Conservation (phyloP, 1,140 invertebrate genomes). For the Apis dorsata region DNA sequence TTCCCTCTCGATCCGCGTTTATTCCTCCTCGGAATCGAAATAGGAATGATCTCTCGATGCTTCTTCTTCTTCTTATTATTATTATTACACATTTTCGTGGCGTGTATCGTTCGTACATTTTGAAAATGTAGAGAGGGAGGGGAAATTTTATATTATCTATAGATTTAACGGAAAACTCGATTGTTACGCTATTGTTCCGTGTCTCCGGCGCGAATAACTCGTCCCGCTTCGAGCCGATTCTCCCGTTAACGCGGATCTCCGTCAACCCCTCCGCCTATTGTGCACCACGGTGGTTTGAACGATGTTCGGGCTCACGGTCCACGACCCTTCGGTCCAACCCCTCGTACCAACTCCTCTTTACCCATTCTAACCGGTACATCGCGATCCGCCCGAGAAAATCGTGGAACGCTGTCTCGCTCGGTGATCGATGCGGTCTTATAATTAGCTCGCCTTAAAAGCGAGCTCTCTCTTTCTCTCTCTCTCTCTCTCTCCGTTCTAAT, state of each 20-base stretch:
- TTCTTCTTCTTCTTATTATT: no score
- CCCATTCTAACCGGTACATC: constrained; percentile 44
- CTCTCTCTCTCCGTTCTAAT: constrained; percentile 22
- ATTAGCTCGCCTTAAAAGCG: constrained; percentile 42
- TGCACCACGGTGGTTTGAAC: constrained; percentile 59
- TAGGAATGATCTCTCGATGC: no score
- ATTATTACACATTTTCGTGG: no score
- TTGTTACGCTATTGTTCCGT: constrained; percentile 33
- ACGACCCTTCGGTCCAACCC: constrained; percentile 63
- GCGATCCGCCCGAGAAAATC: constrained; percentile 34
- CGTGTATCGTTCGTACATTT: no score
- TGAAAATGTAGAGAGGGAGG: background rate
- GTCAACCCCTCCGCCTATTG: constrained; percentile 50
- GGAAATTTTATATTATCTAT: background rate
- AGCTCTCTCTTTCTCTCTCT: background rate
- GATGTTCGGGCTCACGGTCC: constrained; percentile 61
- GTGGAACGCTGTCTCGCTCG: constrained; percentile 27
- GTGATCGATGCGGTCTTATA: constrained; percentile 43
- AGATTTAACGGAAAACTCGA: background rate
- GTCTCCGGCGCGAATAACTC: constrained; percentile 39
- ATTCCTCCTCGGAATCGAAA: no score
- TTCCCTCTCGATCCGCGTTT: no score
- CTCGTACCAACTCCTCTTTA: constrained; percentile 50
- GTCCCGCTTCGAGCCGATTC: constrained; percentile 22
- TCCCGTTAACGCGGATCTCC: constrained; percentile 38